Base-by-base conservation (phyloP, 2,797 vertebrate species). In the Sebastes reedi region DNA sequence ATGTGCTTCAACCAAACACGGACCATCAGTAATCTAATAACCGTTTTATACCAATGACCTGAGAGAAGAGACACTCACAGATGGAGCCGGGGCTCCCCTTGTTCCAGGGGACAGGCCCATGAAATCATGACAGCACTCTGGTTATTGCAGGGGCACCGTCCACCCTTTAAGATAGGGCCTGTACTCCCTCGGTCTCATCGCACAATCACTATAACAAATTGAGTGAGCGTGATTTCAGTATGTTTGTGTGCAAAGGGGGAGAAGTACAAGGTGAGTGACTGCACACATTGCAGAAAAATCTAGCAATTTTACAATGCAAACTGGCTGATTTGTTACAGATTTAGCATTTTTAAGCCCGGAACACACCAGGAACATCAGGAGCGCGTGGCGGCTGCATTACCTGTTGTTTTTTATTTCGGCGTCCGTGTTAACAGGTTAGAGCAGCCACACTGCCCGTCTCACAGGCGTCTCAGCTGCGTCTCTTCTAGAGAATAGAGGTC, bases 11-110 rank as follows among this genome's bases (percentile, higher is more conserved):
- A 79, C 85, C 77, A 76, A 81, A 77, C 68, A 81, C 3, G 16
- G 80, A 58, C 65, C 83, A 88, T 85, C 72, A 83, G 75, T 87
- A 42, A 86, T 65, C 82, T 86, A 81, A 87, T 66, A 86, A 89
- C 67, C 64, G 3, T 85, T 88, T 87, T 54, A 87, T 46, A 67
- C 62, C 64, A 75, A 22, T 77, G 80, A 88, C 79, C 82, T 71
- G 82, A 72, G 71, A 84, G 65, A 36, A 62, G 68, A 85, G 79
- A 79, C 78, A 14, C 77, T 77, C 84, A 34, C 75, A 87, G 82
- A 86, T 67, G 82, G 79, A 62, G 61, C 56, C 6, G 4, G 4
- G 60, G 67, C 81, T 82, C 54, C 4, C 10, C 73, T 75, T 36
- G 75, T 81, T 83, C 72, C 76, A 59, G 69, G 29, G 80, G 55